Evolutionary conservation across 2,113 vertebrate species (phyloP), one percentile per base, ranked within the genome.

Genomic region (Eudyptes chrysolophus): DNA sequence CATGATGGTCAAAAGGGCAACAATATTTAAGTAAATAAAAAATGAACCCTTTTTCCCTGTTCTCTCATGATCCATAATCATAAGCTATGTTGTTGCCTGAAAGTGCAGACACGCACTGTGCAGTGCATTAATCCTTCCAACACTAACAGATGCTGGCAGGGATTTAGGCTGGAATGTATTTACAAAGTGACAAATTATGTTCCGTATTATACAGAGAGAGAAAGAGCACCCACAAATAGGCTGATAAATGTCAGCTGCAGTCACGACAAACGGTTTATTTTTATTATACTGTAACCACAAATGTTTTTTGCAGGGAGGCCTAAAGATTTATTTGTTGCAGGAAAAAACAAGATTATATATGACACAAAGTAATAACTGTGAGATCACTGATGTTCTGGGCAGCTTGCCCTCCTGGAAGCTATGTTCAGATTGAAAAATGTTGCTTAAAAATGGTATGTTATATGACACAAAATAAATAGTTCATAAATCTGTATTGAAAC

Each of bases 161-260:
- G 98, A 98, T 98, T 99, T 98, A 98, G 98, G 97, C 98, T 97
- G 98, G 98, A 98, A 98, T 98, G 98, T 98, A 98, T 98, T 99
- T 98, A 98, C 98, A 99, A 98, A 99, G 98, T 98, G 98, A 99
- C 98, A 98, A 99, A 99, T 99, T 98, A 99, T 99, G 98, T 98
- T 98, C 98, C 76, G 89, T 98, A 98, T 98, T 98, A 98, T 88
- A 98, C 89, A 97, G 85, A 98, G 98, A 98, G 98, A 98, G 98
- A 98, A 98, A 98, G 98, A 98, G 98, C 97, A 97, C 98, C 98
- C 98, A 99, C 98, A 98, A 98, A 99, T 98, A 96, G 98, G 98
- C 98, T 99, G 99, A 99, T 99, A 98, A 99, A 99, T 99, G 98
- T 98, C 98, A 98, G 98, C 98, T 98, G 98, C 97, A 98, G 97